Base-by-base conservation (phyloP, 2,888 invertebrate species). In the Trimorus sp. region DNA sequence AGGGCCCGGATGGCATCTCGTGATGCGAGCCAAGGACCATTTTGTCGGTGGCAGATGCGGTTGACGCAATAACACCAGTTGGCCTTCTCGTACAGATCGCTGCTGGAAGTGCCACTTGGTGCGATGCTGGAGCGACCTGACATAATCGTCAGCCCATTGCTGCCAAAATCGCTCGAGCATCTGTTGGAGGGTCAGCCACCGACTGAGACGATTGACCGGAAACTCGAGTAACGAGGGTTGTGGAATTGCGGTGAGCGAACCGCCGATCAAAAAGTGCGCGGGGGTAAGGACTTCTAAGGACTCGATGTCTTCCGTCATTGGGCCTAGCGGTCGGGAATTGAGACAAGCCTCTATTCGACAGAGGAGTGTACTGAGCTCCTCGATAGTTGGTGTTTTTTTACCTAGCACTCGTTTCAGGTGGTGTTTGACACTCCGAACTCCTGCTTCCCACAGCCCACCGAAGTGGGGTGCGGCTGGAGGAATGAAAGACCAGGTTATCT, bases 91-190 rank as follows among this genome's bases (percentile, higher is more conserved):
- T 26, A 62, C n/a, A 3, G 62, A 26, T 26, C 12, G n/a, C 14
- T 58, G 9, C n/a, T 37, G 9, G n/a, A 58, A 58, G 9, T 36
- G 42, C 63, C 63, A 65, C 26, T 65, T 65, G 14, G 65, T 15
- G 2, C 51, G 51, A 14, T 37, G 14, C 14, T 65, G 65, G 38
- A 53, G 14, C 11, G 65, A 51, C 8, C 16, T 15, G 11, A 65
- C 53, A 40, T 65, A 65, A 40, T 65, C 65, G 40, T 3, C 26
- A 16, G 36, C 5, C 65, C 65, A 65, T 1, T 7, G 16, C 15
- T 37, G 37, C 65, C 65, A 53, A 16, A 65, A 65, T 9, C n/a
- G 48, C 38, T 63, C 49, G 1, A 63, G 11, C 45, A 45, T 37
- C 7, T 11, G 12, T 14, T 63, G 49, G 0, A 49, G 36, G 0